Percentiles rank a stretch among this genome's conserved stretches.
Conservation (phyloP, 2,888 invertebrate species). For the Orchesella flavescens region DNA sequence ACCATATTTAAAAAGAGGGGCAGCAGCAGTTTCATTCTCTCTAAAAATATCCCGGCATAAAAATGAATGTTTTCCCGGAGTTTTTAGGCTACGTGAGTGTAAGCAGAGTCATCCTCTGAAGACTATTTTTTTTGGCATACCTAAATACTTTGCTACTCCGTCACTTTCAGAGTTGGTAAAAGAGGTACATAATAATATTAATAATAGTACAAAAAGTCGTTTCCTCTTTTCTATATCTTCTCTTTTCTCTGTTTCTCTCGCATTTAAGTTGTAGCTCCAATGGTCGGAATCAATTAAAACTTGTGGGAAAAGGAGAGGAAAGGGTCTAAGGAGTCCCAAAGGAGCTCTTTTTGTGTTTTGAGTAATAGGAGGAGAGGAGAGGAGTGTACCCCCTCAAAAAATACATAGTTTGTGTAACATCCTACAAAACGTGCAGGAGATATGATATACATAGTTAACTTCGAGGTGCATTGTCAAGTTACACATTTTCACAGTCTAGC, state of each 20-base stretch:
- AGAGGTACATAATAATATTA: slow-evolving; percentile 23
- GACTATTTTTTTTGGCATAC: too few relatives aligned
- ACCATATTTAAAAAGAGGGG: too few relatives aligned
- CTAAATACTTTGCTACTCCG: too few relatives aligned
- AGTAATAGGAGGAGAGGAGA: slow-evolving; percentile 68
- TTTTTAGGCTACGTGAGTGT: too few relatives aligned
- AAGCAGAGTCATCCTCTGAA: too few relatives aligned
- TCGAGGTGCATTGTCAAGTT: not conserved
- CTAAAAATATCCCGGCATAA: too few relatives aligned
- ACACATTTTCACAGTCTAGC: not conserved
- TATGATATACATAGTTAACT: too few relatives aligned
- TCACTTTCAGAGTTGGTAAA: not conserved
- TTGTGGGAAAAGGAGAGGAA: slow-evolving; percentile 65
- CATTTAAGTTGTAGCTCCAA: slow-evolving; percentile 39
- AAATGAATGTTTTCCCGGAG: too few relatives aligned
- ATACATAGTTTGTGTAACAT: too few relatives aligned
- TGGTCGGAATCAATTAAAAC: slow-evolving; percentile 72
- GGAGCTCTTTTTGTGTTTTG: slow-evolving; percentile 71
- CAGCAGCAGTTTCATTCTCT: too few relatives aligned
- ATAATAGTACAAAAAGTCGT: slow-evolving; percentile 19
- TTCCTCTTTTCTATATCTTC: not conserved
- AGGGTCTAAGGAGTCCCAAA: slow-evolving; percentile 68
- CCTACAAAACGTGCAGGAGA: too few relatives aligned
- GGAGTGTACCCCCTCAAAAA: too few relatives aligned
- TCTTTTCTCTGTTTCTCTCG: not conserved